Evolutionary conservation across 92 coral and sea anemone species (phyloP), one percentile per base, ranked within the genome.

Genomic region (Epizoanthus rinbou): DNA sequence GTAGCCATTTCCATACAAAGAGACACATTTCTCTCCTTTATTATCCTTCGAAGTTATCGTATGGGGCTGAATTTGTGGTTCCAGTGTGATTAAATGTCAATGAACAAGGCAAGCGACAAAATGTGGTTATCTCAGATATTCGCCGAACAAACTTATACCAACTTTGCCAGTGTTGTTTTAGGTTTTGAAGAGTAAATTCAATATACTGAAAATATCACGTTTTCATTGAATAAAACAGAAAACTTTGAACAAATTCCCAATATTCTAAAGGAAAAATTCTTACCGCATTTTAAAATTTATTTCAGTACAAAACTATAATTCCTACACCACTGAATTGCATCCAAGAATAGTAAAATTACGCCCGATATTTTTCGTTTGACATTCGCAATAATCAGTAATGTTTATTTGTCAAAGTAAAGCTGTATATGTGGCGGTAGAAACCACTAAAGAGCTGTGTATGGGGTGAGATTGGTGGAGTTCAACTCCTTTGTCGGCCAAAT

Each of bases 41-140:
- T 47, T 47, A 47, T 47, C 54, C 54, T 47, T 47, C 72, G 39
- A 67, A 28, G 47, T 67, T 67, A 28, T 67, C 19, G 11, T 66
- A 66, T 66, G 72, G 21, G 72, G 72, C 72, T 67, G 35, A 37
- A 3, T 31, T 31, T 67, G 21, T 67, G 72, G 71, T 16, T 67
- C 5, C 19, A 24, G 25, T 28, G 39, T 28, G 39, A 67, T 33
- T 16, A 41, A 41, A 19, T 2, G 31, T 25, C 50, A 28, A 25
- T 33, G n/a, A 67, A 14, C 50, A 67, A 33, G 45, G 45, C 14
- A 19, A 23, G 72, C 3, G 39, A 28, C 47, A 10, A 14, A 24
- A 67, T 2, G 8, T 64, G 14, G 28, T 64, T 3, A 17, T 35
- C 16, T 64, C 4, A 24, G 13, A 5, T 0, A 64, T 14, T 17